phyloP scores from a whole-genome alignment of 2,113 vertebrate species.

The Sturnira hondurensis region DNA sequence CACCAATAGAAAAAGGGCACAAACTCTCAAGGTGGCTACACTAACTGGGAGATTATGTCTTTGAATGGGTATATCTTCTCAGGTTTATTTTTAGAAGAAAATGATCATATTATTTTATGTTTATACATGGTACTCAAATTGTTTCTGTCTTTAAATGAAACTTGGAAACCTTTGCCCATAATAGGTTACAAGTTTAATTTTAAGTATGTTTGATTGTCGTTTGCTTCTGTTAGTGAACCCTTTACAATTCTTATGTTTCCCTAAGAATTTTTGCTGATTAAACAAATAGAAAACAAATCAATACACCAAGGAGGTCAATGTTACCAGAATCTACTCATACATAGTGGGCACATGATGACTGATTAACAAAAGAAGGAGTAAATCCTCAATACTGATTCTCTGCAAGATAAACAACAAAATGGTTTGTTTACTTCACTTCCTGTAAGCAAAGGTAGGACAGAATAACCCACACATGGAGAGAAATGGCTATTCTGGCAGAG shows the following conservation, averaged over 20 bases:
- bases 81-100: neutral
- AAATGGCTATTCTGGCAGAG: neutral
- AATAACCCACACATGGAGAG: neutral
- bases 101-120: neutral
- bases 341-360: neutral
- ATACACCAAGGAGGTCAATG: neutral
- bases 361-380: neutral
- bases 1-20: neutral
- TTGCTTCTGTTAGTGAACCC: slow-evolving; percentile 2
- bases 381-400: neutral
- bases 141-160: slow-evolving; percentile 18
- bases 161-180: neutral
- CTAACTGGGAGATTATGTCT: neutral
- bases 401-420: neutral
- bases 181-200: neutral
- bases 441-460: neutral
- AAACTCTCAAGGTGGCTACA: neutral
- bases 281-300: neutral
- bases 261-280: neutral
- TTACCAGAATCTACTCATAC: neutral
- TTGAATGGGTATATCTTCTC: neutral
- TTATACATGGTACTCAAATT: neutral
- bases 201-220: neutral
- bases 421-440: neutral
- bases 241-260: neutral